Evolutionary conservation across 1,140 invertebrate species (phyloP), one percentile per base, ranked within the genome.

Genomic region (Drosophila tani): DNA sequence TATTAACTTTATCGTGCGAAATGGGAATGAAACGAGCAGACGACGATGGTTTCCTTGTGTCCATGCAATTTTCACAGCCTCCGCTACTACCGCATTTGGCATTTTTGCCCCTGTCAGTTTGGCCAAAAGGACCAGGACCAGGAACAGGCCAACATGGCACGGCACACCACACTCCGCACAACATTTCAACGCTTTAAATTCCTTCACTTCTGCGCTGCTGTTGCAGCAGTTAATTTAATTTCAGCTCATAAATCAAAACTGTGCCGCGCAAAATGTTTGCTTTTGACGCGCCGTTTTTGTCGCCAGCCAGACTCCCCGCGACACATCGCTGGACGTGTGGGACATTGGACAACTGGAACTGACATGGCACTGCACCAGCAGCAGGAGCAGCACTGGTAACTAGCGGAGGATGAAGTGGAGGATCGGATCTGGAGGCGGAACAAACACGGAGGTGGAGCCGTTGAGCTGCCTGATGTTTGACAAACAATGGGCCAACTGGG

Each of bases 181-280:
- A 38, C 79, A 87, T 80, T 86, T 86, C 84, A 87, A 77, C 79
- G 83, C 83, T 81, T 87, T 73, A 83, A 87, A 87, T 87, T 87
- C 83, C 79, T 83, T 67, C 60, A 56, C 43, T 59, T 47, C 57
- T 65, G 69, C 64, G 47, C 46, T 69, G 77, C 57, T 80, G 68
- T 51, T 79, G 77, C 63, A 66, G 73, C 86, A 85, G 80, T 91
- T 88, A 84, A 91, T 91, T 91, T 88, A 88, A 91, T 91, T 91
- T 91, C 81, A 88, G 83, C 88, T 88, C 87, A 91, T 91, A 91
- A 91, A 91, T 91, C 87, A 91, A 91, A 91, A 91, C 81, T 91
- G 76, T 91, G 87, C 87, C 81, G 84, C 81, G 81, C 81, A 88
- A 81, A 87, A 91, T 91, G 83, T 91, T 91, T 91, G 83, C 77